Evolutionary conservation across 2,888 invertebrate genomes (phyloP).

Genomic region (Xestobium rufovillosum): DNA sequence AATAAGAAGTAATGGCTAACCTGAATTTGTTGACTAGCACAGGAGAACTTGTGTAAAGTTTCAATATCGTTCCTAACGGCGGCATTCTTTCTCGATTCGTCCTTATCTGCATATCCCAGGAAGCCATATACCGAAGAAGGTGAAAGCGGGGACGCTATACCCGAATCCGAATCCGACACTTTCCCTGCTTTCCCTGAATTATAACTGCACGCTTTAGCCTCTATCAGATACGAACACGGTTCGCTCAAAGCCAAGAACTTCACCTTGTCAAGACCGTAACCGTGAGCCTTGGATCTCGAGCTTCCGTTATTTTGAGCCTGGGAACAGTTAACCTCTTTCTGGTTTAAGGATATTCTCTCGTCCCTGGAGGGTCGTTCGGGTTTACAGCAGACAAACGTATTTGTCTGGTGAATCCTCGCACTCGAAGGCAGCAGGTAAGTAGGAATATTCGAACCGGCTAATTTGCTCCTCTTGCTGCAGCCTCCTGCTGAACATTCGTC

Average conservation of each 20-base stretch:
- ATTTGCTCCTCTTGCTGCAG: too few species aligned
- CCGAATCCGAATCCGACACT: slow-evolving; percentile 42
- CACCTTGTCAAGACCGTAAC: background rate
- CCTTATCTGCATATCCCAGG: slow-evolving; percentile 31
- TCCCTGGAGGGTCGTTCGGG: slow-evolving; percentile 9
- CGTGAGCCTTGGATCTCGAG: slow-evolving; percentile 6
- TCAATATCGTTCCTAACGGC: slow-evolving; percentile 16
- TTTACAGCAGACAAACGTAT: slow-evolving; percentile 7
- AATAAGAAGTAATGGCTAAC: too few species aligned
- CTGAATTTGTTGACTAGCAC: slow-evolving; percentile 37
- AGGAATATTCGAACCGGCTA: too few species aligned
- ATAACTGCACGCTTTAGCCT: background rate
- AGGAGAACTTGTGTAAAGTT: slow-evolving; percentile 32
- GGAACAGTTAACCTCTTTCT: slow-evolving; percentile 13
- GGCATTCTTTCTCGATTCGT: slow-evolving; percentile 12
- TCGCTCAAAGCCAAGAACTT: slow-evolving; percentile 8
- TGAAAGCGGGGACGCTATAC: slow-evolving; percentile 42
- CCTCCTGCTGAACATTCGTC: too few species aligned
- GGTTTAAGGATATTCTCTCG: slow-evolving; percentile 5
- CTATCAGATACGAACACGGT: background rate
- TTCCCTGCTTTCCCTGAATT: slow-evolving; percentile 31
- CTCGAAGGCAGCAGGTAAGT: too few species aligned
- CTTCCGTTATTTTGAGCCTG: slow-evolving; percentile 7
- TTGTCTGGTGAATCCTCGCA: slow-evolving; percentile 6
- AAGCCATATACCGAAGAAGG: slow-evolving; percentile 38